Base-by-base conservation (phyloP, 2,113 vertebrate species). In the Aptenodytes forsteri region DNA sequence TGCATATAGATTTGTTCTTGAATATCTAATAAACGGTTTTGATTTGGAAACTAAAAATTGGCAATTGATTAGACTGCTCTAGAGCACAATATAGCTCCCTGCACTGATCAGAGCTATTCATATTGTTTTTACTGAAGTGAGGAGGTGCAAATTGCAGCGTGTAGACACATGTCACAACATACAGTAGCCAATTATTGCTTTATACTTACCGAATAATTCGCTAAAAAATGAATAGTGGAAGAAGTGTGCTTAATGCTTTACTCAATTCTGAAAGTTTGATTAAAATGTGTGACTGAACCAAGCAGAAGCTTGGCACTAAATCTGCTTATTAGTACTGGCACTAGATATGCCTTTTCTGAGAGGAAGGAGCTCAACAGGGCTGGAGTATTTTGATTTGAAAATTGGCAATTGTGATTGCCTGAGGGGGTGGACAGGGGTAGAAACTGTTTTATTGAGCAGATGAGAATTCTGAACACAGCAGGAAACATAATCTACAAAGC, bases 231-330 rank as follows among this genome's bases (percentile, higher is more conserved):
- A 83, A 83, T 73, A 64, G 29, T 78, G 38, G 44, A 77, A 90
- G 42, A 82, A 84, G 52, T 11, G 38, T 84, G 22, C 52, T 87
- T 71, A 90, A 84, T 89, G 61, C 40, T 67, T 87, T 91, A 36
- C 47, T 92, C 38, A 25, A 0, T 72, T 96, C 77, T 94, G 47
- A 82, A 93, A 75, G 20, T 92, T 81, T 56, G n/a, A 67, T 86
- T 78, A 93, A 81, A 92, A 94, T 50, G 46, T 81, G 75, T 83
- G 56, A 71, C 72, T 88, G 83, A 94, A 95, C 46, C 70, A 91
- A 95, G 34, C 36, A 70, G 79, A 89, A 95, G n/a, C 36, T 71
- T 92, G 85, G 79, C 50, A 72, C 49, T 82, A 64, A 78, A 72
- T 81, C 32, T 83, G 46, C 46, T 62, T 86, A 65, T 86, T 83